Conservation (phyloP, 2,797 vertebrate species). For the Poeciliopsis paucimaculata region DNA sequence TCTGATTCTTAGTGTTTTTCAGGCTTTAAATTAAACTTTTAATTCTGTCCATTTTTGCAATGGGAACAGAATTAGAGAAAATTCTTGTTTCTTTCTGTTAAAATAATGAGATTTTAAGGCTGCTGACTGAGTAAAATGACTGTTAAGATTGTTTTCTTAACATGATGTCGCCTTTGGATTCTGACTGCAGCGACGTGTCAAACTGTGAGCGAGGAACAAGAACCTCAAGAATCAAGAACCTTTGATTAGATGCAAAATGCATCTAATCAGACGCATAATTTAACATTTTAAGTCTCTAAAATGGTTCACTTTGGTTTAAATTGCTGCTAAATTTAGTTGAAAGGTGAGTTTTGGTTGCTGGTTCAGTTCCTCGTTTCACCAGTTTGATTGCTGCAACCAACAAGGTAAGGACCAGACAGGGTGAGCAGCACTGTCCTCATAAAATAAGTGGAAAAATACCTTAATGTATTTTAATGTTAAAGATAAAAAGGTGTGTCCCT, state of each 20-base stretch:
- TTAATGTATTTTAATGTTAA: neutral
- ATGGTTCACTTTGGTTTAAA: neutral
- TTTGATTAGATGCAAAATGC: neutral
- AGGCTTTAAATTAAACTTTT: constrained; percentile 7
- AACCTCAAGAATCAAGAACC: too few species aligned
- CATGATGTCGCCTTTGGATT: constrained; percentile 44
- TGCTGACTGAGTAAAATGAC: constrained; percentile 28
- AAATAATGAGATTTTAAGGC: constrained; percentile 66
- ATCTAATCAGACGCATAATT: neutral
- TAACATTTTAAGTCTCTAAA: neutral
- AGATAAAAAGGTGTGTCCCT: neutral
- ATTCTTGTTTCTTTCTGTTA: neutral
- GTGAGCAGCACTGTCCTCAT: constrained; percentile 42
- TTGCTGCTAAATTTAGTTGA: constrained; percentile 13
- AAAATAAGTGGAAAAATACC: neutral
- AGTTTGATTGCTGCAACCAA: constrained; percentile 40
- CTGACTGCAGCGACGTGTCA: constrained; percentile 42
- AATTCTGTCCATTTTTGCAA: neutral
- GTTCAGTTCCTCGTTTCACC: constrained; percentile 41
- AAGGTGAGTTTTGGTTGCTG: constrained; percentile 40
- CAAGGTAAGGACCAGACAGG: constrained; percentile 53
- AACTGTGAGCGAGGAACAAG: constrained; percentile 47
- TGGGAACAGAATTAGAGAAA: neutral
- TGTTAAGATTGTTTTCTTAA: constrained; percentile 34
- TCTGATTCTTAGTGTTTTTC: neutral